Evolutionary conservation across 2,113 vertebrate genomes (phyloP).

Genomic region (Tychaedon coryphoeus): DNA sequence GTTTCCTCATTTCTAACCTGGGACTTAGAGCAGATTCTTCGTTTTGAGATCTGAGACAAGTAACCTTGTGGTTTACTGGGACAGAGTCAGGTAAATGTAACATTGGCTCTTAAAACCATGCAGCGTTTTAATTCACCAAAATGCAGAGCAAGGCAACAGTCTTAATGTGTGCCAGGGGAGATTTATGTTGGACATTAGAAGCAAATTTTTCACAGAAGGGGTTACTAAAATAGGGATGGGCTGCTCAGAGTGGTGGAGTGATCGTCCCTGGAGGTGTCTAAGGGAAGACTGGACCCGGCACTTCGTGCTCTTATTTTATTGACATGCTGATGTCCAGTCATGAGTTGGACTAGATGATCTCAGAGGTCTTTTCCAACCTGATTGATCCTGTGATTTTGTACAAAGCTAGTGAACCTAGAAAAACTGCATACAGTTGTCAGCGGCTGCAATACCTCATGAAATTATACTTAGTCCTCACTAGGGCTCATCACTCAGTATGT

Average conservation of each 20-base stretch:
- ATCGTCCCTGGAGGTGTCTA: background rate
- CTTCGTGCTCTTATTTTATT: background rate
- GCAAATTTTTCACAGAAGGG: background rate
- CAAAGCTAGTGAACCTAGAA: background rate
- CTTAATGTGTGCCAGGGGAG: background rate
- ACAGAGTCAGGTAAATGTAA: background rate
- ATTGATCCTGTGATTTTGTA: background rate
- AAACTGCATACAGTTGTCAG: background rate
- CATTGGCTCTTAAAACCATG: background rate
- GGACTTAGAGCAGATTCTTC: background rate
- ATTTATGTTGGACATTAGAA: background rate
- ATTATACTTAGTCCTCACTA: background rate
- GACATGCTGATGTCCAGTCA: accelerated
- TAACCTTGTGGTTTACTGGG: background rate
- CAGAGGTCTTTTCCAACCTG: background rate
- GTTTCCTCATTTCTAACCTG: background rate
- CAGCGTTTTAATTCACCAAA: background rate
- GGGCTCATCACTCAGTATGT: background rate
- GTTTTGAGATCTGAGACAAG: background rate
- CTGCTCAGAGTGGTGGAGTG: background rate
- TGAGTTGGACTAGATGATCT: background rate
- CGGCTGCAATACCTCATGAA: background rate
- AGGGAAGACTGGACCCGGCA: background rate
- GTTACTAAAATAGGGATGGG: background rate
- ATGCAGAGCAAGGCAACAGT: background rate